These are phyloP conservation scores for Etheostoma cragini DNA, from an alignment of 2,113 vertebrate species.

Conservation along the genomic window DNA sequence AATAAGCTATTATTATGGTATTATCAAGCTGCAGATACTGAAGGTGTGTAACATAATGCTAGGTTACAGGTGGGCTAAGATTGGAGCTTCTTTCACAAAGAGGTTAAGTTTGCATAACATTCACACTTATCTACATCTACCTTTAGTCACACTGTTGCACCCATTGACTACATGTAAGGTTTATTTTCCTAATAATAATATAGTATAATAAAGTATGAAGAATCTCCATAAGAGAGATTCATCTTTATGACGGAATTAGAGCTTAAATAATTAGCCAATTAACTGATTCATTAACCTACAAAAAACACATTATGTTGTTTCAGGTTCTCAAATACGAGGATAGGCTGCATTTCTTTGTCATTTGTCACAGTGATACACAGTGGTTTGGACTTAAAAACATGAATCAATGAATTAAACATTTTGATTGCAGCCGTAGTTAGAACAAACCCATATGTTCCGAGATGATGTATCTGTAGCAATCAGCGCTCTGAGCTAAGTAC, in stretches of 20 bases:
- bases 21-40: conserved; percentile 17
- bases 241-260: not conserved
- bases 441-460: not conserved
- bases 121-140: not conserved
- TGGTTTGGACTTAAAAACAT: no score
- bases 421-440: not conserved
- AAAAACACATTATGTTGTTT: not conserved
- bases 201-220: conserved; percentile 6
- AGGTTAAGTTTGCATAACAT: not conserved
- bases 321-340: not conserved
- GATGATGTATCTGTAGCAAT: not conserved
- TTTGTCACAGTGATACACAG: not conserved
- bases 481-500: not conserved
- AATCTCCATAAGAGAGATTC: not conserved
- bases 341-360: not conserved
- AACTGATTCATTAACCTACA: not conserved
- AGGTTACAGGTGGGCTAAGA: not conserved
- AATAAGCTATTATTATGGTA: conserved; percentile 29
- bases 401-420: not conserved
- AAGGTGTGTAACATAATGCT: conserved; percentile 20
- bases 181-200: not conserved
- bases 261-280: not conserved
- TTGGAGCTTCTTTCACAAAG: conserved; percentile 5
- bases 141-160: not conserved
- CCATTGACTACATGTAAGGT: no score